Evolutionary conservation across 2,797 vertebrate species (phyloP).

Genomic region (Enteromius thamalakanensis): DNA sequence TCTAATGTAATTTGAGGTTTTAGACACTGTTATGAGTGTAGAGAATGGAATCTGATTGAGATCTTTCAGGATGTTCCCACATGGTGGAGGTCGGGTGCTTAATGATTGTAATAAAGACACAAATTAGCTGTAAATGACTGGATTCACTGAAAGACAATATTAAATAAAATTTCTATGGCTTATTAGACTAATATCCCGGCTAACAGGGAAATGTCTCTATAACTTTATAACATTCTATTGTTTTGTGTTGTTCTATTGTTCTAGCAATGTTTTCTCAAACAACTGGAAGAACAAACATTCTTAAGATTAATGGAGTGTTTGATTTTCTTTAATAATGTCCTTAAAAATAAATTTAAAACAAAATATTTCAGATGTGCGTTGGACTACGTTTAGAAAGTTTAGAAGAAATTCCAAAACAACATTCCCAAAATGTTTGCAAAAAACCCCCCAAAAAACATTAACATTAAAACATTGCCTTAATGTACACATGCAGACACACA

Average conservation of each 20-base stretch:
- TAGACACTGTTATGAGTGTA: neutral
- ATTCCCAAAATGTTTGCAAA: neutral
- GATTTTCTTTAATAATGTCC: neutral
- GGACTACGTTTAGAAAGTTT: neutral
- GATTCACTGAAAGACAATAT: neutral
- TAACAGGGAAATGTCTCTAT: neutral
- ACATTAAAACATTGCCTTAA: neutral
- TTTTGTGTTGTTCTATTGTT: neutral
- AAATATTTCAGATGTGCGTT: neutral
- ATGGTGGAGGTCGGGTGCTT: slow-evolving; percentile 46
- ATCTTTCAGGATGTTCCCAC: slow-evolving; percentile 40
- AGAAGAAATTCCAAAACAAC: neutral
- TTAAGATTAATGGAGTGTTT: neutral
- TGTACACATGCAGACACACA: too few relatives aligned
- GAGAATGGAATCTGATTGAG: neutral
- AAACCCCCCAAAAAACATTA: neutral
- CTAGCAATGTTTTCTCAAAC: neutral
- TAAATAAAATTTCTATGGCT: neutral
- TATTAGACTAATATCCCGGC: neutral
- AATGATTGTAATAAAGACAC: slow-evolving; percentile 1
- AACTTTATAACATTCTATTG: neutral
- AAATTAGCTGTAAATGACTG: neutral
- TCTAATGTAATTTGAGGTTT: slow-evolving; percentile 1
- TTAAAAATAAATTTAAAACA: neutral
- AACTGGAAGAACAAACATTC: neutral